A percentile compares a stretch with the other conserved stretches of the same genome.
Conservation (phyloP, 2,113 vertebrate species). For the Protomyctophum bolini region DNA sequence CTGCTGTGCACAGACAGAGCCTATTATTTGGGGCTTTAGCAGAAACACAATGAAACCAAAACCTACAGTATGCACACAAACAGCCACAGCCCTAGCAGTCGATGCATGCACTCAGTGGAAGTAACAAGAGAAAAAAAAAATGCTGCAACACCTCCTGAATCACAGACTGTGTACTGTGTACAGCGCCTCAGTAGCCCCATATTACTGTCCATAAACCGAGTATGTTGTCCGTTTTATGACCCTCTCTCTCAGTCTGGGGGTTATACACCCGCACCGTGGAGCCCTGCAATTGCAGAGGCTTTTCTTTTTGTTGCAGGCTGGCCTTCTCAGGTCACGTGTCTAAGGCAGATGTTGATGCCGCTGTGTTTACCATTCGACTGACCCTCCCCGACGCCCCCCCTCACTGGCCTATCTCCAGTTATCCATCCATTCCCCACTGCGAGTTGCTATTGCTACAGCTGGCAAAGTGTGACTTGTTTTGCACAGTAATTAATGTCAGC, state of each 20-base stretch:
- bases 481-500: constrained; percentile 50
- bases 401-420: constrained; percentile 45
- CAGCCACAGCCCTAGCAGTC: too few relatives aligned
- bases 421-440: constrained; percentile 46
- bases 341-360: constrained; percentile 30
- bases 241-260: constrained; percentile 6
- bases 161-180: too few relatives aligned
- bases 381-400: constrained; percentile 1
- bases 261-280: constrained; percentile 28
- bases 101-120: too few relatives aligned
- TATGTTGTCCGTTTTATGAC: neutral
- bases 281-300: constrained; percentile 32
- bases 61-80: too few relatives aligned
- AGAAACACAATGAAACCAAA: too few relatives aligned
- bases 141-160: too few relatives aligned
- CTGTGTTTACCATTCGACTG: constrained; percentile 53
- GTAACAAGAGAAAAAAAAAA: too few relatives aligned
- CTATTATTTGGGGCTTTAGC: too few relatives aligned
- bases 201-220: too few relatives aligned
- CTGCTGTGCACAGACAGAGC: too few relatives aligned
- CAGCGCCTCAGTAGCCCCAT: too few relatives aligned
- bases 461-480: constrained; percentile 19
- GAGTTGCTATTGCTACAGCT: constrained; percentile 52
- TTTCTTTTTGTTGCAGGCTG: constrained; percentile 50
- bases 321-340: constrained; percentile 38